phyloP scores from a whole-genome alignment of 2,797 vertebrate genomes.

The Myotis daubentonii region DNA sequence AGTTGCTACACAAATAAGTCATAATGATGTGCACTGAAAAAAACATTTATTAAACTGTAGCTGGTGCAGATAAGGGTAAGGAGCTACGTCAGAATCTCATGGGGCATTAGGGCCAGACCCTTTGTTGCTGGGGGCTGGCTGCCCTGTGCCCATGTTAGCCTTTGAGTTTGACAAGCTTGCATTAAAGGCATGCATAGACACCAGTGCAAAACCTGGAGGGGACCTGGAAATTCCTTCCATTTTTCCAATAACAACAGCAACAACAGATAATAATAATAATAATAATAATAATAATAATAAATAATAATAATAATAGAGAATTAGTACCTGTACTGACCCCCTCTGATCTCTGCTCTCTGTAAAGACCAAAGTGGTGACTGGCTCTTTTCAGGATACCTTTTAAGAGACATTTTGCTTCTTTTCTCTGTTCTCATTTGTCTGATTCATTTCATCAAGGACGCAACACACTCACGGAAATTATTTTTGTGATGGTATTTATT shows the following conservation, averaged over 20 bases:
- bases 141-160: not conserved
- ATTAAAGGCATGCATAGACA: too few species aligned
- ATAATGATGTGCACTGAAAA: not conserved
- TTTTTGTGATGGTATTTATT: not conserved
- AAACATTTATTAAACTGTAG: slow-evolving; percentile 20
- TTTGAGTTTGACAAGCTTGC: too few species aligned
- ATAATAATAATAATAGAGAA: not conserved
- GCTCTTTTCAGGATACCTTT: not conserved
- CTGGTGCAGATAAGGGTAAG: not conserved
- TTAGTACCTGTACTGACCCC: not conserved
- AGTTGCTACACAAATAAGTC: not conserved
- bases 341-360: not conserved
- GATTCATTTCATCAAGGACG: not conserved
- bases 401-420: not conserved
- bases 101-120: not conserved
- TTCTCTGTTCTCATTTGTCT: not conserved
- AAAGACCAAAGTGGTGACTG: not conserved
- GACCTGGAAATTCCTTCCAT: not conserved
- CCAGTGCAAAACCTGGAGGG: not conserved
- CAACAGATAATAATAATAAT: not conserved
- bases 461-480: not conserved
- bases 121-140: not conserved
- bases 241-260: not conserved
- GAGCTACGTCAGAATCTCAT: not conserved
- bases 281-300: not conserved